Conservation (phyloP, 2,888 invertebrate species). For the Clanis bilineata region DNA sequence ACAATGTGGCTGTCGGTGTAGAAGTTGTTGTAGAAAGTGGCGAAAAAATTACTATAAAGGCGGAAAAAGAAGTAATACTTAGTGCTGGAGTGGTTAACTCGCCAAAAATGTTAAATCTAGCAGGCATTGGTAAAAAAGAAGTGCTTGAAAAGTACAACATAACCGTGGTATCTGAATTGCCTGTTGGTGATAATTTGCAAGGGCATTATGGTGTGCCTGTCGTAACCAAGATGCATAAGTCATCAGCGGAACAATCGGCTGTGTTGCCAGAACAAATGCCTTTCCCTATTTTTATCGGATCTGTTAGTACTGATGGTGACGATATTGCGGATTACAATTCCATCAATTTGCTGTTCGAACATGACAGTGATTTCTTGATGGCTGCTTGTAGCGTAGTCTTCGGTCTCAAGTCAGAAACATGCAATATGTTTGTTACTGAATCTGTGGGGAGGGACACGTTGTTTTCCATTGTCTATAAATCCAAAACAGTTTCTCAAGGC, state of each 20-base stretch:
- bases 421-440: background rate
- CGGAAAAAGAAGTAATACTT: constrained; percentile 67
- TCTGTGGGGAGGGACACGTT: background rate
- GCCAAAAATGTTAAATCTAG: constrained; percentile 69
- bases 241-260: constrained; percentile 40
- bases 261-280: constrained; percentile 38
- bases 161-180: constrained; percentile 54
- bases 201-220: constrained; percentile 61
- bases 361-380: constrained; percentile 22
- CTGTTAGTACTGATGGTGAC: constrained; percentile 35
- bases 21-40: constrained; percentile 27
- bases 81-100: constrained; percentile 67
- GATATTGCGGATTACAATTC: constrained; percentile 67
- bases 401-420: constrained; percentile 17
- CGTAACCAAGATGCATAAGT: constrained; percentile 35
- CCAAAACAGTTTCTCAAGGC: background rate
- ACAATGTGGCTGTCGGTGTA: background rate
- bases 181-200: constrained; percentile 68
- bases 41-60: constrained; percentile 37
- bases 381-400: constrained; percentile 33
- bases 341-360: constrained; percentile 27
- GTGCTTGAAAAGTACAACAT: constrained; percentile 54
- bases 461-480: background rate
- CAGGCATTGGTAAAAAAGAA: constrained; percentile 66
- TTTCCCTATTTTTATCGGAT: constrained; percentile 24